Evolutionary conservation across 2,888 invertebrate species (phyloP), one percentile per base, ranked within the genome.

Genomic region (Eupithecia centaureata): DNA sequence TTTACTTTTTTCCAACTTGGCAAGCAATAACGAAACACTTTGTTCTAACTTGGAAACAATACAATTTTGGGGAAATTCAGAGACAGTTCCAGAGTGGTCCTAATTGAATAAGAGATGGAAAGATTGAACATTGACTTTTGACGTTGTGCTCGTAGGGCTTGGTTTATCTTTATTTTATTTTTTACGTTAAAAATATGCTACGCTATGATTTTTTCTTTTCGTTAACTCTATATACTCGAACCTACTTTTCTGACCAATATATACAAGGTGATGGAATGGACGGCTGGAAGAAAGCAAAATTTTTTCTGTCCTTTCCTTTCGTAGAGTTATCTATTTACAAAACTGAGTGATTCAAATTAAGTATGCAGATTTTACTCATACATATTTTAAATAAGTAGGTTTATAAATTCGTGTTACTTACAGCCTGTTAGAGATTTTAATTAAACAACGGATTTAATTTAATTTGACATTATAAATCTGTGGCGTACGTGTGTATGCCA

Each of bases 161-260:
- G 18, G 42, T 10, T 47, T 47, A 42, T 42, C 0, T 18, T 10
- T 18, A 15, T 35, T 35, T 35, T 15, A 35, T 42, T 18, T 10
- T 38, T 18, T 42, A 18, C 18, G 18, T 3, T 18, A 1, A 42
- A 18, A 42, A 18, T 42, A 42, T 10, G 42, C 1, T 28, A 28
- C 15, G 8, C 2, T 56, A 10, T 85, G 86, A 82, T 84, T 85
- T 77, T 83, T 81, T 90, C 83, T 89, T 90, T 90, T 90, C 90
- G 91, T 89, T 88, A 91, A 28, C 27, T 25, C 25, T 82, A 86
- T 86, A 86, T 86, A 84, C 86, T 81, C 83, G 82, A 79, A 79
- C 82, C 82, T 82, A 85, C 86, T 88, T 88, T 85, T 81, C 86
- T 85, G 85, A 86, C 81, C 80, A 80, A 83, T 91, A 86, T 87